These are phyloP conservation scores for Zoanthus solanderi DNA, from an alignment of 92 coral and sea anemone genomes.

Conservation along the genomic window DNA sequence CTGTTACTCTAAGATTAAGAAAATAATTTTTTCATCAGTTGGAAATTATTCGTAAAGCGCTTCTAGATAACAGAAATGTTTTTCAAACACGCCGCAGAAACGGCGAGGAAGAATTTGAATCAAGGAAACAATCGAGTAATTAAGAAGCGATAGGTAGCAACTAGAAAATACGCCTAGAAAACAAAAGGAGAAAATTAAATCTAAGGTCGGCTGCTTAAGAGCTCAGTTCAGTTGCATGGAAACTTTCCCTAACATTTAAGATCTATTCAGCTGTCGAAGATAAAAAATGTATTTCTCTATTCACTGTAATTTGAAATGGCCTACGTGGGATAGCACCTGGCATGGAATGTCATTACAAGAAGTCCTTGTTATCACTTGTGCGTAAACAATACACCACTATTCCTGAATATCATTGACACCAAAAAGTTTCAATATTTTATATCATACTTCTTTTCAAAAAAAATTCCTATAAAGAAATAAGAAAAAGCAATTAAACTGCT, in stretches of 20 bases:
- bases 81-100: constrained; percentile 31
- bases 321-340: constrained; percentile 38
- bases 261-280: constrained; percentile 38
- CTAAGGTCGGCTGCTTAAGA: constrained; percentile 33
- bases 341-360: not conserved
- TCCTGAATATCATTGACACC: constrained; percentile 26
- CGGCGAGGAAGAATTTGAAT: not conserved
- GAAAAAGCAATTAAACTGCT: constrained; percentile 18
- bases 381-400: constrained; percentile 26
- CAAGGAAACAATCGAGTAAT: constrained; percentile 15
- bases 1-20: not conserved
- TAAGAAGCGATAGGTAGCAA: constrained; percentile 29
- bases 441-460: constrained; percentile 31
- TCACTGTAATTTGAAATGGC: constrained; percentile 8
- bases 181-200: constrained; percentile 27
- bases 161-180: constrained; percentile 8
- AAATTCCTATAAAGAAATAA: constrained; percentile 10
- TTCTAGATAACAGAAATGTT: constrained; percentile 9
- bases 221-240: constrained; percentile 44
- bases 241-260: constrained; percentile 26
- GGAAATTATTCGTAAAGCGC: not conserved
- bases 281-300: constrained; percentile 15
- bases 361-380: constrained; percentile 9
- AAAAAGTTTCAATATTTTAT: constrained; percentile 42
- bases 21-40: not conserved